A percentile compares a stretch with the other conserved stretches of the same genome.
phyloP scores from a whole-genome alignment of 2,888 invertebrate genomes.

The Clanis bilineata region DNA sequence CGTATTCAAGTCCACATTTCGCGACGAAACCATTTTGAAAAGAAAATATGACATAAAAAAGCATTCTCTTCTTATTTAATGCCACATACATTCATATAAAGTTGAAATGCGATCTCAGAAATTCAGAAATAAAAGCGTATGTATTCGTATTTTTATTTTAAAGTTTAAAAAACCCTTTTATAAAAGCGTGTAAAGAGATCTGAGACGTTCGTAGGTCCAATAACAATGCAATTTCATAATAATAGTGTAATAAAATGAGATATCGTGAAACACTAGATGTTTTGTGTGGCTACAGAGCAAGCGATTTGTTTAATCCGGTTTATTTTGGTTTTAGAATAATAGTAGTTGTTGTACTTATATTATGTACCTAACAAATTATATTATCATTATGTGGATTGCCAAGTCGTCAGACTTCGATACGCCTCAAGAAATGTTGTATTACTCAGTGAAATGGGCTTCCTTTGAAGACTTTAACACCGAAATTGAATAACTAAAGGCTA shows the following conservation, averaged over 20 bases:
- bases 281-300: constrained; percentile 19
- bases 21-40: neutral
- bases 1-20: neutral
- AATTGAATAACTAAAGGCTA: too few relatives aligned
- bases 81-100: neutral
- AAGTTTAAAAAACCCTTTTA: constrained; percentile 26
- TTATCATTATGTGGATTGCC: too few relatives aligned
- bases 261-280: constrained; percentile 32
- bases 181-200: constrained; percentile 20
- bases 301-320: neutral
- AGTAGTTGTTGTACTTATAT: too few relatives aligned
- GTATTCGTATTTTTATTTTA: constrained; percentile 19
- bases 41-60: neutral
- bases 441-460: too few relatives aligned
- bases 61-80: neutral
- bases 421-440: too few relatives aligned
- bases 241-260: constrained; percentile 42
- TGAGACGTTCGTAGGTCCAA: constrained; percentile 26
- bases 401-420: too few relatives aligned
- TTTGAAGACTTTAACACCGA: too few relatives aligned
- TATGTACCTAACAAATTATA: too few relatives aligned
- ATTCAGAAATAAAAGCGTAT: neutral
- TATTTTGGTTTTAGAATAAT: too few relatives aligned
- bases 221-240: constrained; percentile 40
- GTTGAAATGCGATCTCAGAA: constrained; percentile 1